These are phyloP conservation scores for Odontamblyopus lacepedii DNA, from an alignment of 2,797 vertebrate species.

Conservation along the genomic window DNA sequence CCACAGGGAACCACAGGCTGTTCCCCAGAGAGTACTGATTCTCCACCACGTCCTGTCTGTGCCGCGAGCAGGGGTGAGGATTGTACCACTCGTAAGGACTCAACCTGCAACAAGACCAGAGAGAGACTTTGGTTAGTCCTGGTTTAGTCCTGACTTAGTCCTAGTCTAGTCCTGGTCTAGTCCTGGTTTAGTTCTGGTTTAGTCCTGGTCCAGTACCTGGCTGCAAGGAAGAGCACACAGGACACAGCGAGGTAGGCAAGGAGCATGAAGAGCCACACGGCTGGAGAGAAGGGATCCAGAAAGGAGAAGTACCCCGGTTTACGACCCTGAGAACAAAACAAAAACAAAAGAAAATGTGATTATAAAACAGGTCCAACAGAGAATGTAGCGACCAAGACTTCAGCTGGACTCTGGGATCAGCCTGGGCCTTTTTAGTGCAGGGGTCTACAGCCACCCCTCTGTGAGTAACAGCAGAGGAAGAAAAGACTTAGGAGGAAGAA, in stretches of 20 bases:
- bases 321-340: slow-evolving; percentile 81
- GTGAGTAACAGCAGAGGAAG: too few relatives aligned
- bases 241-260: slow-evolving; percentile 93
- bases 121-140: slow-evolving; percentile 27
- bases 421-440: too few relatives aligned
- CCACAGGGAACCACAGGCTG: slow-evolving; percentile 94
- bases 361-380: too few relatives aligned
- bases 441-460: too few relatives aligned
- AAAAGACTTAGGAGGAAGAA: too few relatives aligned
- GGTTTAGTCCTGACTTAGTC: not conserved
- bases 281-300: slow-evolving; percentile 91
- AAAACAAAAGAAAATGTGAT: not conserved
- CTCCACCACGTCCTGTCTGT: slow-evolving; percentile 86
- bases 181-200: not conserved
- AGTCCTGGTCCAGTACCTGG: slow-evolving; percentile 79
- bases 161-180: not conserved
- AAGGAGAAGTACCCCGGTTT: slow-evolving; percentile 97
- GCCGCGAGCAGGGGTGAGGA: slow-evolving; percentile 88
- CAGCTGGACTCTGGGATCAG: too few relatives aligned
- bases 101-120: slow-evolving; percentile 73
- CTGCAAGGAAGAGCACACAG: slow-evolving; percentile 93
- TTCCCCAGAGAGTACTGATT: slow-evolving; percentile 95
- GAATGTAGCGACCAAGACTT: too few relatives aligned
- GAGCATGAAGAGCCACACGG: slow-evolving; percentile 93
- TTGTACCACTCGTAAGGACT: slow-evolving; percentile 97